Base-by-base conservation (phyloP, 2,113 vertebrate genomes). In the Takifugu bimaculatus region DNA sequence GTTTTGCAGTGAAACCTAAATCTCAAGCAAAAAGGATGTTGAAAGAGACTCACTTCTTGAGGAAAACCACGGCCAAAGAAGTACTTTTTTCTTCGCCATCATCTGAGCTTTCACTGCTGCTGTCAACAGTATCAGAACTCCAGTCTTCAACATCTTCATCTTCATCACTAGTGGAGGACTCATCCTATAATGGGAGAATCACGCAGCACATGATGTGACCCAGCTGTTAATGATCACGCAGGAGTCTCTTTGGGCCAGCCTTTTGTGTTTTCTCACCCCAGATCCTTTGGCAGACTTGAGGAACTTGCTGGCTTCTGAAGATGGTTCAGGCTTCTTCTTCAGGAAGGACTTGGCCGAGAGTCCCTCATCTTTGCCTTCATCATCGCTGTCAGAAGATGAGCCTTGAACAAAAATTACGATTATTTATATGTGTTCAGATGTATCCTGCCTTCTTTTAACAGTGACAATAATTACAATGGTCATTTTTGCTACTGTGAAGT, bases 61-160 rank as follows among this genome's bases (percentile, higher is more conserved):
- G 92, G 85, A 96, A 96, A 68, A 83, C 90, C 5, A 80, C 68
- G 15, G 94, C 94, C 64, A 95, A 73, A 0, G 91, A 92, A 0
- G 88, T 79, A 7, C 82, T 84, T 61, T 91, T 93, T 29, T 77
- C 91, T 2, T 93, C 93, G 0, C 91, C 92, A 2, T 93, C 94
- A 27, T 93, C 93, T 0, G 87, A 82, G 58, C 92, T 94, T 54
- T 94, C 93, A 0, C 93, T 91, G 57, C 89, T 91, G 7, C 92
- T 92, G 63, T 89, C 92, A 0, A 90, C 90, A 0, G 90, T 85
- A 29, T 93, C 91, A 0, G 91, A 90, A 26, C 92, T 86, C 94
- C 94, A 95, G 50, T 92, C 91, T 73, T 91, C 93, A 48, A 91
- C 92, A 3, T 94, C 51, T 0, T 92, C 92, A 1, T 91, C 91